Evolutionary conservation across 2,888 invertebrate genomes (phyloP).

Genomic region (Resseliella maxima): DNA sequence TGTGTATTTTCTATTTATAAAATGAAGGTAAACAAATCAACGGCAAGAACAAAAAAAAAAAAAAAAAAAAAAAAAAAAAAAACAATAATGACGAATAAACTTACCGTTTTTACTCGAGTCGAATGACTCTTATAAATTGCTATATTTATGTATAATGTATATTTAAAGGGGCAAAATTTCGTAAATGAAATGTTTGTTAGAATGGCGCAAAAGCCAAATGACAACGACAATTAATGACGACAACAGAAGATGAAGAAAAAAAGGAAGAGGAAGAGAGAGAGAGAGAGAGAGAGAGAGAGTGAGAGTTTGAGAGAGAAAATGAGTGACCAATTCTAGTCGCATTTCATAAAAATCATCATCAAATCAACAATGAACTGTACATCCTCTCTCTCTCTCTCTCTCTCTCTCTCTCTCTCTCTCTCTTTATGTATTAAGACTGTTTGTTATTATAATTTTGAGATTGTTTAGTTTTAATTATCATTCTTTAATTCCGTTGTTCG

Average conservation of each 20-base stretch:
- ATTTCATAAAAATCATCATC: too few species aligned
- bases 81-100: too few species aligned
- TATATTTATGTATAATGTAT: too few species aligned
- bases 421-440: not conserved
- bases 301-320: too few species aligned
- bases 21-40: not conserved
- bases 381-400: too few species aligned
- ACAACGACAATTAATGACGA: too few species aligned
- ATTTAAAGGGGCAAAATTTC: not conserved
- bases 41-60: too few species aligned
- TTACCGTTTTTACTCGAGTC: too few species aligned
- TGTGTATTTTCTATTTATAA: not conserved
- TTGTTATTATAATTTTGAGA: constrained; percentile 12
- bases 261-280: not conserved
- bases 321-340: not conserved
- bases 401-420: too few species aligned
- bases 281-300: not conserved
- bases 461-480: constrained; percentile 33
- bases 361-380: constrained; percentile 8
- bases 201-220: too few species aligned
- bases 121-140: too few species aligned
- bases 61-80: too few species aligned
- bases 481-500: constrained; percentile 47
- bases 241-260: not conserved
- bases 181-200: not conserved